Evolutionary conservation across 1,140 invertebrate species (phyloP).

Genomic region (Scaptomyza graminum): DNA sequence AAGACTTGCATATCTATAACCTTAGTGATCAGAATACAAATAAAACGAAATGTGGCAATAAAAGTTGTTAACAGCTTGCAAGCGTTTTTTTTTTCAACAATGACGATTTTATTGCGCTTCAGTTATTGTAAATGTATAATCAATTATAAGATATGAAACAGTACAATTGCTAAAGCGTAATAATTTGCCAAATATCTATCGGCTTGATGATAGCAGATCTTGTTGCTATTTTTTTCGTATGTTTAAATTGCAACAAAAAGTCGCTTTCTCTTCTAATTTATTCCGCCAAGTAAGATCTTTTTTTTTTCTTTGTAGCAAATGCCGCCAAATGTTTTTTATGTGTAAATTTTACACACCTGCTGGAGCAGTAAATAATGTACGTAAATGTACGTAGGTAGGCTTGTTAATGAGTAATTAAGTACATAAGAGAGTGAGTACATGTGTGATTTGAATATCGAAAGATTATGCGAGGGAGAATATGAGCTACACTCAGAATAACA

Average conservation of each 20-base stretch:
- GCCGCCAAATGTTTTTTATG: too few relatives aligned
- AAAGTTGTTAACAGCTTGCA: background rate
- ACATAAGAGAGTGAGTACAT: background rate
- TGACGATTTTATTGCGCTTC: background rate
- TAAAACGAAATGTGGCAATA: background rate
- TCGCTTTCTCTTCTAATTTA: too few relatives aligned
- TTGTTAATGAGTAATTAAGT: too few relatives aligned
- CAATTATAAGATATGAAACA: background rate
- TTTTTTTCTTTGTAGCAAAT: too few relatives aligned
- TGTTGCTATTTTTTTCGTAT: too few relatives aligned
- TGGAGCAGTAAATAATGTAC: too few relatives aligned
- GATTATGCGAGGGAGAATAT: background rate
- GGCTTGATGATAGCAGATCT: too few relatives aligned
- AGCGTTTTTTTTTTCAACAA: background rate
- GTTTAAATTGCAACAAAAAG: too few relatives aligned
- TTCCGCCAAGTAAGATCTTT: too few relatives aligned
- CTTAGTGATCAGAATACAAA: background rate
- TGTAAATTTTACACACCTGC: too few relatives aligned
- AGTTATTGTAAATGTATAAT: background rate
- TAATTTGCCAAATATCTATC: too few relatives aligned
- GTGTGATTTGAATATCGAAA: background rate
- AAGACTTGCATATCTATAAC: background rate
- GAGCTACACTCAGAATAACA: background rate
- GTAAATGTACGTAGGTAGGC: too few relatives aligned
- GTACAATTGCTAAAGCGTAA: background rate